phyloP scores from a whole-genome alignment of 2,888 invertebrate species.

The Thereva nobilitata region DNA sequence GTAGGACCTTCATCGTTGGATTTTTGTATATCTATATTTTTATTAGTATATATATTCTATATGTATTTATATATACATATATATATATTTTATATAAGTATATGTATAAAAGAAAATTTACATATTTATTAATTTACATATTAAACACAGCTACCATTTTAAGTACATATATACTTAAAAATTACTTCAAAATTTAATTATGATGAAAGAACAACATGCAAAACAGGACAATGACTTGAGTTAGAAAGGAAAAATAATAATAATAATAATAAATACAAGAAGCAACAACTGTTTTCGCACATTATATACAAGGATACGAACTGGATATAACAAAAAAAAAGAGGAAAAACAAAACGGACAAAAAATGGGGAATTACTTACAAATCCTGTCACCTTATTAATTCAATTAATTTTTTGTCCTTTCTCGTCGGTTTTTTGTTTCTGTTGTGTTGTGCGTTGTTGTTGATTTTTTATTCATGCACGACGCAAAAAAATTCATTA shows the following conservation, averaged over 20 bases:
- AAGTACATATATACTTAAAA: not conserved
- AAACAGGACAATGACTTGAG: too few relatives aligned
- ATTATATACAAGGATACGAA: too few relatives aligned
- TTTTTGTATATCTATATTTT: slow-evolving; percentile 23
- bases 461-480: not conserved
- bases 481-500: slow-evolving; percentile 17
- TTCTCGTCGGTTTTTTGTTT: too few relatives aligned
- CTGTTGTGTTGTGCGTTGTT: too few relatives aligned
- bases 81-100: not conserved
- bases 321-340: too few relatives aligned
- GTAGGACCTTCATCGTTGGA: slow-evolving; percentile 74
- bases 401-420: too few relatives aligned
- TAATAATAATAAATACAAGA: too few relatives aligned
- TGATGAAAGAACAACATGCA: too few relatives aligned
- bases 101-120: not conserved
- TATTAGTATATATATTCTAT: slow-evolving; percentile 17
- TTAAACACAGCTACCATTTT: not conserved
- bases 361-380: slow-evolving; percentile 6
- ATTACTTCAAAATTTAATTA: too few relatives aligned
- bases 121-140: slow-evolving; percentile 9
- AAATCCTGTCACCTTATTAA: not conserved
- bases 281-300: too few relatives aligned
- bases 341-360: not conserved
- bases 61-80: slow-evolving; percentile 6
- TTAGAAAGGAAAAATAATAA: too few relatives aligned